These are phyloP conservation scores for Spheniscus mendiculus DNA, from an alignment of 2,113 vertebrate genomes.

Conservation along the genomic window DNA sequence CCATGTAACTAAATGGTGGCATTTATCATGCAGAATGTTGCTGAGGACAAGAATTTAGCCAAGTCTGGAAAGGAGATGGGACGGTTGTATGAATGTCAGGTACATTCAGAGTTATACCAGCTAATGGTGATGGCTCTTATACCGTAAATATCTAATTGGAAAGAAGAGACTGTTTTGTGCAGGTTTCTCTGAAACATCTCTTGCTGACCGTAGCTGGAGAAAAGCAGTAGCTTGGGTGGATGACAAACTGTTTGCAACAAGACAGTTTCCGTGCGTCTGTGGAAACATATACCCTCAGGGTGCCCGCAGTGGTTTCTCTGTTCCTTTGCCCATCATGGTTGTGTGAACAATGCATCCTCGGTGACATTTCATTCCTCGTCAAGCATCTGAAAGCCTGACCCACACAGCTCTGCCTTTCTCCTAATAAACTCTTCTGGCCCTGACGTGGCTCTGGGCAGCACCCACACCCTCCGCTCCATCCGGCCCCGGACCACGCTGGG, in stretches of 20 bases:
- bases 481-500: background rate
- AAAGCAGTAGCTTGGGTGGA: slow-evolving; percentile 16
- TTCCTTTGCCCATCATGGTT: background rate
- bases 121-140: background rate
- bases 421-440: background rate
- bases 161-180: background rate
- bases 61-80: background rate
- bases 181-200: slow-evolving; percentile 12
- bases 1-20: background rate
- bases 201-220: background rate
- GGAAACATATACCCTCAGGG: slow-evolving; percentile 14
- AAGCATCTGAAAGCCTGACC: background rate
- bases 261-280: background rate
- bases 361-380: background rate
- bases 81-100: background rate
- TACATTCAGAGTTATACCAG: background rate
- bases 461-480: background rate
- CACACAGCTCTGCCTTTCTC: background rate
- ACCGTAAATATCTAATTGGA: background rate
- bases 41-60: background rate
- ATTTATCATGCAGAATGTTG: background rate
- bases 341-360: background rate
- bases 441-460: background rate
- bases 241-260: slow-evolving; percentile 5
- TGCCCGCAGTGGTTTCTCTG: background rate